Base-by-base conservation (phyloP, 1,140 invertebrate genomes). In the Cotesia glomerata region DNA sequence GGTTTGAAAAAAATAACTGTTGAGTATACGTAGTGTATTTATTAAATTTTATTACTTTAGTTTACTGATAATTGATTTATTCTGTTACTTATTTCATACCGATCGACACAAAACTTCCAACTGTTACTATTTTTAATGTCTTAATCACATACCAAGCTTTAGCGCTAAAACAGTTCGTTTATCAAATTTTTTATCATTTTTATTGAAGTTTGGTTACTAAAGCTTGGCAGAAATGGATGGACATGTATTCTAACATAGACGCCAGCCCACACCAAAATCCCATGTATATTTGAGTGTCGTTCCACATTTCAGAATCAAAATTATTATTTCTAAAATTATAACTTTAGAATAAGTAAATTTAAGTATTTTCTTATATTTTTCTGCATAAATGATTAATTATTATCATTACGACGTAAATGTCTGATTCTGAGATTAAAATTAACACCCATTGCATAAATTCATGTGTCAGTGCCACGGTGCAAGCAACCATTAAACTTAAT, bases 251-350 rank as follows among this genome's bases (percentile, higher is more conserved):
- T 87, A 87, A 87, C 86, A 87, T 84, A 86, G 79, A 86, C 80
- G 85, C 87, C 85, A 87, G 85, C 86, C 85, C 85, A 87, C 85
- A 87, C 81, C 85, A 85, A 87, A 84, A 85, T 84, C 82, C 86
- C 83, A 26, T 81, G 86, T 86, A 80, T 82, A 76, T 79, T 75
- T 80, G 78, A 78, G 80, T 71, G 75, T 74, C 71, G 77, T 65
- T 73, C 78, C 71, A 72, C 52, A 66, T 72, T 66, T n/a, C 52
- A 39, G 63, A 66, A 72, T 72, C 52, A 71, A 65, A 13, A 64
- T 64, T 51, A 51, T 18, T 34, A 35, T 26, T 32, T 8, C 39
- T 45, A 45, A 45, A 45, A 45, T 45, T 45, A 45, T 45, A 45
- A 45, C 39, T 45, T 45, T 45, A 5, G 5, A 45, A 45, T 45